A percentile compares a stretch with the other conserved stretches of the same genome.
Evolutionary conservation across 1,140 invertebrate genomes (phyloP).

Genomic region (Magallana ariakensis): DNA sequence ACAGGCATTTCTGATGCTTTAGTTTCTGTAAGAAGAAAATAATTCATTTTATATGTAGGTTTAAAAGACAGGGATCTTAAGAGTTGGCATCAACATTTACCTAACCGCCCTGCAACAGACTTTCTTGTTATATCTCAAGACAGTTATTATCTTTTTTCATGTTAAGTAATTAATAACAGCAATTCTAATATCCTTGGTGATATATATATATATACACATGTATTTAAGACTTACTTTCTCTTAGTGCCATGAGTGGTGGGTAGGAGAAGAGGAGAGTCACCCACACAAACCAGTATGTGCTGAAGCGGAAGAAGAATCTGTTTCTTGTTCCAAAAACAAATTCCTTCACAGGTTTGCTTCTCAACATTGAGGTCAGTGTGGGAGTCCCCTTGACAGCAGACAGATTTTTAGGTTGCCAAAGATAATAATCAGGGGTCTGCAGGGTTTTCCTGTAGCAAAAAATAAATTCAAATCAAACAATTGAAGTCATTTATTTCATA

Average conservation of each 20-base stretch:
- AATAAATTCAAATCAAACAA: neutral
- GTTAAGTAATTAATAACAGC: too few species aligned
- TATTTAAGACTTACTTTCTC: neutral
- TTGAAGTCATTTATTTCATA: too few species aligned
- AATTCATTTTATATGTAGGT: too few species aligned
- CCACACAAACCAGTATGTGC: slow-evolving; percentile 1
- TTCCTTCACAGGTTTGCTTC: neutral
- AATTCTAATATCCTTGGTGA: too few species aligned
- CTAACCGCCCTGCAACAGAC: too few species aligned
- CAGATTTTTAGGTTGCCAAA: slow-evolving; percentile 7
- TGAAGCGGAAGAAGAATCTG: slow-evolving; percentile 9
- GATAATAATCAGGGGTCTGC: slow-evolving; percentile 14
- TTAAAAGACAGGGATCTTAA: too few species aligned
- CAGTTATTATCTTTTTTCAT: too few species aligned
- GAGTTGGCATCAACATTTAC: too few species aligned
- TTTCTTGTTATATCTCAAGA: too few species aligned
- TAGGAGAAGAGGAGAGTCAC: neutral
- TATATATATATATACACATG: neutral
- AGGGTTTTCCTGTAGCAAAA: neutral
- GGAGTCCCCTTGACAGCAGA: neutral
- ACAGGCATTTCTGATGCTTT: slow-evolving; percentile 10
- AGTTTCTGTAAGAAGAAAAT: neutral
- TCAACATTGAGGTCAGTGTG: neutral
- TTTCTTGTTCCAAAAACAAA: neutral
- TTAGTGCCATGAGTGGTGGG: neutral